Conservation (phyloP, 2,888 invertebrate genomes). For the Tinea semifulvella region DNA sequence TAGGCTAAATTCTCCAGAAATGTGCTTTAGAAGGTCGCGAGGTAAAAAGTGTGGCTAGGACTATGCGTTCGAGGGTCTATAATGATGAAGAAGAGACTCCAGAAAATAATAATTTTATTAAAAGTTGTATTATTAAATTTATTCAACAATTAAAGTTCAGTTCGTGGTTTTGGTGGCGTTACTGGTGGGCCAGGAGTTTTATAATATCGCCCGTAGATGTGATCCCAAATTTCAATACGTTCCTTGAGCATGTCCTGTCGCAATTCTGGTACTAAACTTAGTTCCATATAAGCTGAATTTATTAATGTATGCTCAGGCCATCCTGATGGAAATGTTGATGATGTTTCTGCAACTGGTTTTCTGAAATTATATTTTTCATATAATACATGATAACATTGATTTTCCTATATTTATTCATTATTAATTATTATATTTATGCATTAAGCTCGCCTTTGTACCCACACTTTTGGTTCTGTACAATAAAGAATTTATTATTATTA, state of each 20-base stretch:
- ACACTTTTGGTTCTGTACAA: no score
- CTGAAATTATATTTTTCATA: no score
- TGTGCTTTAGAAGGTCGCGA: no score
- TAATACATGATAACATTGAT: no score
- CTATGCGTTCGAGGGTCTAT: no score
- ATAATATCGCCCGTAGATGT: conserved; percentile 1
- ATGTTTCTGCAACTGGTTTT: conserved; percentile 9
- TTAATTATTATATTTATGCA: no score
- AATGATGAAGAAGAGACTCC: neutral
- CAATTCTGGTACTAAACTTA: neutral
- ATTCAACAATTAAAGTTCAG: neutral
- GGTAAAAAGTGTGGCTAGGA: no score
- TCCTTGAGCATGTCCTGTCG: neutral
- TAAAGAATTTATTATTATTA: no score
- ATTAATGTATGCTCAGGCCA: conserved; percentile 6
- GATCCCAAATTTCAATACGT: conserved; percentile 4
- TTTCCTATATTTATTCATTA: no score
- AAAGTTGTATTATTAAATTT: neutral
- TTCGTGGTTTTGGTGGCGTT: neutral
- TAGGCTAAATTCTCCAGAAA: no score
- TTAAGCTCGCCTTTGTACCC: no score
- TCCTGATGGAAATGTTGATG: conserved; percentile 2
- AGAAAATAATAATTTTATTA: neutral
- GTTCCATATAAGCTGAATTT: conserved; percentile 3
- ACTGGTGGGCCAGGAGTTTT: conserved; percentile 26